Evolutionary conservation across 2,888 invertebrate species (phyloP).

Genomic region (Chloroclystis v-ata): DNA sequence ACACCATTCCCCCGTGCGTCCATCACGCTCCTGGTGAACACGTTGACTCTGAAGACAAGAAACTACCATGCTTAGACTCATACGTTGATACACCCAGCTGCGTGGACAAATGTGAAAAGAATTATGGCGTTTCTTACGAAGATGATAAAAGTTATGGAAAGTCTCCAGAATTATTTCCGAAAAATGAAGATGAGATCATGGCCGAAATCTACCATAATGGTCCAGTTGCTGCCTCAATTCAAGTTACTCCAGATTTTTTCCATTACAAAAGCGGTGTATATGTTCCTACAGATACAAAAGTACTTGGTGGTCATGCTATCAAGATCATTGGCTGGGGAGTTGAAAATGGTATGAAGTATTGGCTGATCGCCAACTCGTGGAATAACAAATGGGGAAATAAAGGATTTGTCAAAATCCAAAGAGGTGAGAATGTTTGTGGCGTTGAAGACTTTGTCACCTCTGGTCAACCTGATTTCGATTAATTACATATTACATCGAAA

Average conservation of each 20-base stretch:
- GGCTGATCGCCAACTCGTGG: conserved; percentile 92
- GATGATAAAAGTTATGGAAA: conserved; percentile 45
- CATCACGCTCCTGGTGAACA: conserved; percentile 91
- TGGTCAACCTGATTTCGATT: not conserved
- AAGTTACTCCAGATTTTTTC: conserved; percentile 8
- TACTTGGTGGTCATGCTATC: conserved; percentile 8
- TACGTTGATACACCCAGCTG: conserved; percentile 10
- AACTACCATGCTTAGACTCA: not conserved
- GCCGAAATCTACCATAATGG: conserved; percentile 85
- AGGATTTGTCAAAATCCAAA: conserved; percentile 84
- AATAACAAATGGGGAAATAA: conserved; percentile 89
- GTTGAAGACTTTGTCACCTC: not conserved
- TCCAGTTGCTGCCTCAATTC: conserved; percentile 68
- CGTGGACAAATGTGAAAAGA: conserved; percentile 4
- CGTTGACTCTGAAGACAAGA: conserved; percentile 81
- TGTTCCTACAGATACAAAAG: not conserved
- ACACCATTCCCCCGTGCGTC: conserved; percentile 90
- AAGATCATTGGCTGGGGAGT: conserved; percentile 87
- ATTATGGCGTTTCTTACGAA: conserved; percentile 79
- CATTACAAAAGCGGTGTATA: conserved; percentile 21
- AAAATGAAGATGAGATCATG: conserved; percentile 46
- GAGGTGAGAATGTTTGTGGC: conserved; percentile 4
- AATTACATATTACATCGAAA: too few species aligned
- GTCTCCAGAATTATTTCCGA: not conserved
- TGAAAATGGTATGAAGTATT: conserved; percentile 83